A percentile compares a stretch with the other conserved stretches of the same genome.
Conservation (phyloP, 2,888 invertebrate genomes). For the Cetonia aurata region DNA sequence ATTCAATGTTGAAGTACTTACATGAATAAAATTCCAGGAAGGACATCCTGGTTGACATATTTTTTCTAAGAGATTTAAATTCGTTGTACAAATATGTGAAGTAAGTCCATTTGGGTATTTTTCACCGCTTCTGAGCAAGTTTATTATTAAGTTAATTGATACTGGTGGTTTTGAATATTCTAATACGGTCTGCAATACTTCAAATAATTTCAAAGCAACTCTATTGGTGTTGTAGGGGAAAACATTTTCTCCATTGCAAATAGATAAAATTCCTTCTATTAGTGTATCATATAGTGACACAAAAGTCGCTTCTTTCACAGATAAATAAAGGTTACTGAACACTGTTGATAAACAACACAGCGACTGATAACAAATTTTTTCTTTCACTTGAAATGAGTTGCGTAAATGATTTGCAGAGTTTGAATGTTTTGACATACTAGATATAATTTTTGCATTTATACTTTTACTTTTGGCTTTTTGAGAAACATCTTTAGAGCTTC, state of each 20-base stretch:
- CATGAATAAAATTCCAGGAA: constrained; percentile 5
- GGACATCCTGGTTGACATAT: constrained; percentile 31
- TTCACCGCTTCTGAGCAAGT: constrained; percentile 1
- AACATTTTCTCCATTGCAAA: constrained; percentile 10
- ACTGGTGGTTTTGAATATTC: constrained; percentile 11
- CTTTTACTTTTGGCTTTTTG: constrained; percentile 12
- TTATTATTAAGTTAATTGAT: constrained; percentile 11
- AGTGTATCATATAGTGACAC: not conserved
- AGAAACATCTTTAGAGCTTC: not conserved
- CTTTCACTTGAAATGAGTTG: constrained; percentile 15
- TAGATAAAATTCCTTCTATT: constrained; percentile 10
- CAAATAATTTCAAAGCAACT: constrained; percentile 15
- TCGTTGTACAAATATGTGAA: not conserved
- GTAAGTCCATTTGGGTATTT: not conserved
- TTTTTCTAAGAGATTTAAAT: constrained; percentile 17
- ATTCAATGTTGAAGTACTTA: not conserved
- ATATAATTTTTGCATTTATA: constrained; percentile 20
- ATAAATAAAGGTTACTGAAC: constrained; percentile 17
- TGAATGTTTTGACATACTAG: not conserved
- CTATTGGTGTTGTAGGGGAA: constrained; percentile 6
- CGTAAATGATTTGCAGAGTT: not conserved
- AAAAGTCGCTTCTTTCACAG: constrained; percentile 5
- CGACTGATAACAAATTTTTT: constrained; percentile 21
- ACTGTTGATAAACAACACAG: constrained; percentile 12
- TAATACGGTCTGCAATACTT: not conserved